Base-by-base conservation (phyloP, 2,888 invertebrate genomes). In the Barypeithes pellucidus region DNA sequence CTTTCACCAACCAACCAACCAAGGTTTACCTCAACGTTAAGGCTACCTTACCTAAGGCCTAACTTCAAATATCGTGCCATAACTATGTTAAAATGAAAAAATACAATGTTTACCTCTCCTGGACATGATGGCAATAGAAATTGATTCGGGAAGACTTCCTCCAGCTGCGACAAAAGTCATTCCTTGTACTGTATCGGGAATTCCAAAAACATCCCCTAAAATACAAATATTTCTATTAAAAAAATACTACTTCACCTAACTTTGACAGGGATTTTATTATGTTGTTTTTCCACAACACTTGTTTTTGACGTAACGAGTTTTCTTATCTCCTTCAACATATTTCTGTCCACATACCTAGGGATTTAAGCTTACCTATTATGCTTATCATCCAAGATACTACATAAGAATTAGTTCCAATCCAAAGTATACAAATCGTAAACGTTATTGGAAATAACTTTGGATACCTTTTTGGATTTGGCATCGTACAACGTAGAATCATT, bases 321-420 rank as follows among this genome's bases (percentile, higher is more conserved):
- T n/a, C n/a, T n/a, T n/a, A n/a, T n/a, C n/a, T n/a, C n/a, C n/a
- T n/a, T n/a, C n/a, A n/a, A n/a, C 4, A 50, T 5, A 5, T 33
- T 33, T 8, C 33, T 5, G 33, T 33, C 5, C 33, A 33, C 33
- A 5, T 33, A 8, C n/a, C n/a, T 33, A 36, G 9, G 8, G 2
- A 39, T 2, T 16, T 16, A 7, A n/a, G 47, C 86, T 85, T 84
- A 94, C 97, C 97, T 77, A 96, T 91, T 3, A 94, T 89, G 33
- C 95, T 92, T 84, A 97, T 93, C 92, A 96, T 95, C 97, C 98
- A 98, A 0, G 97, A 93, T 24, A 96, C 93, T 66, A 95, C 80
- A 82, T 96, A 98, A 0, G 97, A 95, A 77, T 95, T 92, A 0
- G 88, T 84, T 1, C 94, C 97, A 76, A 98, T 95, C 91, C 95